phyloP scores from a whole-genome alignment of 2,113 vertebrate genomes.

The Chunga burmeisteri region DNA sequence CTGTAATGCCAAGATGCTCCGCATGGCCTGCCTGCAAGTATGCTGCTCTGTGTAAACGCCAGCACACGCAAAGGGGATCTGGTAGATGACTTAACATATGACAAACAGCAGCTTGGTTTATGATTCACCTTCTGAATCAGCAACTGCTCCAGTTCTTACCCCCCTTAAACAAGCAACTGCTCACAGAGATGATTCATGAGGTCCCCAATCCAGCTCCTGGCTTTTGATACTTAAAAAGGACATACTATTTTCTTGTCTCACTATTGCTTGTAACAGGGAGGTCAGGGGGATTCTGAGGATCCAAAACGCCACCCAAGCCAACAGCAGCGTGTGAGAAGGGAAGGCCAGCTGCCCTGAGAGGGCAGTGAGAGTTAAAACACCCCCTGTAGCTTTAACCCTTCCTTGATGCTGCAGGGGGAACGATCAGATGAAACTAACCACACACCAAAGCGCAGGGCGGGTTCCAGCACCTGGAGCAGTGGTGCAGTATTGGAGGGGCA shows the following conservation, averaged over 20 bases:
- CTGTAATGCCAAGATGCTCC: neutral
- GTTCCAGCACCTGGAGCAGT: neutral
- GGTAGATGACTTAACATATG: neutral
- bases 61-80: neutral
- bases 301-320: neutral
- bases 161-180: neutral
- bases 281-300: neutral
- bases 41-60: neutral
- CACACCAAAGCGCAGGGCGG: neutral
- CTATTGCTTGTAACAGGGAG: neutral
- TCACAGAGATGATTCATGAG: neutral
- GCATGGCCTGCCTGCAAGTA: neutral
- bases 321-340: neutral
- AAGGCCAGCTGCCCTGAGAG: neutral
- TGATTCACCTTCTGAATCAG: neutral
- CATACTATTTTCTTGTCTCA: neutral
- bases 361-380: neutral
- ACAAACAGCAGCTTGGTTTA: neutral
- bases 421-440: neutral
- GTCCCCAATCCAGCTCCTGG: neutral
- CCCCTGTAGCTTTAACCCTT: neutral
- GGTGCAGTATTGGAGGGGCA: neutral
- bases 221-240: constrained; percentile 25
- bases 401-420: neutral
- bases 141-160: neutral